phyloP scores from a whole-genome alignment of 23 tunicate species.

The Oikopleura albicans region DNA sequence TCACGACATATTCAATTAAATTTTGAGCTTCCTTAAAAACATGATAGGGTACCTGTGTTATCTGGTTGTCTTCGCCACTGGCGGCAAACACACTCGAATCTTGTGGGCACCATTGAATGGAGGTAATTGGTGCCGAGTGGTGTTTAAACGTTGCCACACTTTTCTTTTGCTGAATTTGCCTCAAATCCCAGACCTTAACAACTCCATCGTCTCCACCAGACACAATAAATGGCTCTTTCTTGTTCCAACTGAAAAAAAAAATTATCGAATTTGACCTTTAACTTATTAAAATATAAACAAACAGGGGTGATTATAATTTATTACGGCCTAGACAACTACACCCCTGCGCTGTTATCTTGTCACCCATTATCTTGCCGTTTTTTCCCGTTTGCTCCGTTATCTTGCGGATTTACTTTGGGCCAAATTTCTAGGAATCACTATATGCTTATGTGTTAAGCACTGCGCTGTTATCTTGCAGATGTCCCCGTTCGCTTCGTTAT shows the following conservation, averaged over 20 bases:
- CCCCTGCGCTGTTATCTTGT: too few species aligned
- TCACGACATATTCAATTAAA: not conserved
- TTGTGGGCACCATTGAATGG: slow-evolving; percentile 64
- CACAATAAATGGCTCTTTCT: slow-evolving; percentile 55
- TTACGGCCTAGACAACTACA: too few species aligned
- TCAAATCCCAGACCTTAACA: slow-evolving; percentile 71
- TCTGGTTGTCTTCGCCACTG: slow-evolving; percentile 56
- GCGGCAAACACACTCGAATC: slow-evolving; percentile 85
- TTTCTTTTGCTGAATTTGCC: slow-evolving; percentile 30
- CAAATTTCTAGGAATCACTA: too few species aligned
- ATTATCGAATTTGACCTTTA: too few species aligned
- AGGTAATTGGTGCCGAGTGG: slow-evolving; percentile 68
- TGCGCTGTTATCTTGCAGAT: too few species aligned
- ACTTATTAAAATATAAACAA: too few species aligned
- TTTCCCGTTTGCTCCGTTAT: too few species aligned
- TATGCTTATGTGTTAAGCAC: too few species aligned
- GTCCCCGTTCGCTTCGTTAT: too few species aligned
- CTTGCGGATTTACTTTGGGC: too few species aligned
- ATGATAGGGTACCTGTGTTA: slow-evolving; percentile 25
- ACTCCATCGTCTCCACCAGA: slow-evolving; percentile 85
- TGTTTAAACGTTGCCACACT: slow-evolving; percentile 64
- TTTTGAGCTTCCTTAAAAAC: not conserved
- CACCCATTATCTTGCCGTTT: too few species aligned
- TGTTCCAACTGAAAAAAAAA: slow-evolving; percentile 36
- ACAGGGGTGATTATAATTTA: too few species aligned